Base-by-base conservation (phyloP, 2,888 invertebrate genomes). In the Acanthosoma haemorrhoidale region DNA sequence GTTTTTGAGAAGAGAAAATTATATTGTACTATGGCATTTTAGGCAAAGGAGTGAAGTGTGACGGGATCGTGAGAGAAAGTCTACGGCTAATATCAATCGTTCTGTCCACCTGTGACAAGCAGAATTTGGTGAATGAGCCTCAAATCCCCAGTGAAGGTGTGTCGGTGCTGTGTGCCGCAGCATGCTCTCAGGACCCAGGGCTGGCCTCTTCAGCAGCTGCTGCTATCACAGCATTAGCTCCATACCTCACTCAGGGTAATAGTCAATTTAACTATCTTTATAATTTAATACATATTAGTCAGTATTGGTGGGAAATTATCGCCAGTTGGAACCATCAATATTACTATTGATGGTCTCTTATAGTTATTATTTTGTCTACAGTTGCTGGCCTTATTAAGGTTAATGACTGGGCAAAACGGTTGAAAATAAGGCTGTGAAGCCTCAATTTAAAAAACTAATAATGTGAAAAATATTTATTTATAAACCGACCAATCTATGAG, bases 131-230 rank as follows among this genome's bases (percentile, higher is more conserved):
- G 38, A 29, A 11, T 6, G 67, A 61, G 31, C 64, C 39, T 4
- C 21, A 43, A n/a, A 67, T 67, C 8, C 51, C 51, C 25, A 34
- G 34, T 5, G 71, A 73, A 68, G 72, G 67, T 8, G 36, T 73
- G 3, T 34, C 59, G 2, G 43, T 69, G 3, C 39, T 73, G 21
- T 71, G 71, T 18, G 25, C 21, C 8, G 29, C 69, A 4, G 16
- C 66, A 21, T n/a, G 29, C 8, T 64, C 64, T 3, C 31, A 39
- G 31, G 41, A 64, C 11, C 13, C 66, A 25, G 32, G 58, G 9
- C 34, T 67, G n/a, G 38, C 38, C 4, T 36, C 69, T n/a, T 41
- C 64, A 5, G 43, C 67, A 1, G 36, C 72, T n/a, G 29, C 69
- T 8, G 68, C 72, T 25, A 43, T 73, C 18, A 64, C 71, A 25